Percentiles rank a stretch among this genome's conserved stretches.
Evolutionary conservation across 2,888 invertebrate species (phyloP).

Genomic region (Spisula subtruncata): DNA sequence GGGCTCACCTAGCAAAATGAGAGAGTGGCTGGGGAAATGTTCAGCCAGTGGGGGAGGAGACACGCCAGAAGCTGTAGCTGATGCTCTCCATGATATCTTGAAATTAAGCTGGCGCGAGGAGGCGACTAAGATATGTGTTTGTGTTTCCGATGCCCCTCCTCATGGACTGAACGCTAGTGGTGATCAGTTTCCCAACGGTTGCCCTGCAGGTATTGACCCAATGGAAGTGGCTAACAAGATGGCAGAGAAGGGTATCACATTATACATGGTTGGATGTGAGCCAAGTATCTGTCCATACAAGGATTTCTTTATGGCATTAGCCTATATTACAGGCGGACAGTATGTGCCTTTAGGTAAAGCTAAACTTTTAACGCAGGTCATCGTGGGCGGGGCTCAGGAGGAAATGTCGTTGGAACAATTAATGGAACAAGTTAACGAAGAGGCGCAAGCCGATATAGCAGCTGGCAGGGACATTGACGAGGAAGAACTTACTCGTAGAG

Average conservation of each 20-base stretch:
- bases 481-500: slow-evolving; percentile 65
- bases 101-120: slow-evolving; percentile 83
- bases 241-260: slow-evolving; percentile 83
- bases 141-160: slow-evolving; percentile 85
- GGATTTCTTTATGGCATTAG: slow-evolving; percentile 84
- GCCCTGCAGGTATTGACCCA: slow-evolving; percentile 84
- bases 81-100: slow-evolving; percentile 82
- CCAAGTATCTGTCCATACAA: slow-evolving; percentile 80
- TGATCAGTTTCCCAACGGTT: slow-evolving; percentile 84
- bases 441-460: slow-evolving; percentile 76
- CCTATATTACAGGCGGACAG: slow-evolving; percentile 85
- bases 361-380: slow-evolving; percentile 80
- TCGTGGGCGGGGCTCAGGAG: slow-evolving; percentile 85
- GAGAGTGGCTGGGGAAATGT: slow-evolving; percentile 80
- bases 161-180: slow-evolving; percentile 79
- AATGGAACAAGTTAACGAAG: slow-evolving; percentile 81
- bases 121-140: slow-evolving; percentile 84
- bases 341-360: slow-evolving; percentile 84
- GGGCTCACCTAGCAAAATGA: slow-evolving; percentile 80
- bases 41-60: slow-evolving; percentile 84
- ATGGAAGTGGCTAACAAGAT: slow-evolving; percentile 78
- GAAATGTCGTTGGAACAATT: slow-evolving; percentile 84
- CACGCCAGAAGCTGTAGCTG: slow-evolving; percentile 84
- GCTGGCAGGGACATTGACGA: slow-evolving; percentile 75
- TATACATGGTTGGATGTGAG: slow-evolving; percentile 85